Conservation (phyloP, 2,888 invertebrate genomes). For the Invenusta paracnida region DNA sequence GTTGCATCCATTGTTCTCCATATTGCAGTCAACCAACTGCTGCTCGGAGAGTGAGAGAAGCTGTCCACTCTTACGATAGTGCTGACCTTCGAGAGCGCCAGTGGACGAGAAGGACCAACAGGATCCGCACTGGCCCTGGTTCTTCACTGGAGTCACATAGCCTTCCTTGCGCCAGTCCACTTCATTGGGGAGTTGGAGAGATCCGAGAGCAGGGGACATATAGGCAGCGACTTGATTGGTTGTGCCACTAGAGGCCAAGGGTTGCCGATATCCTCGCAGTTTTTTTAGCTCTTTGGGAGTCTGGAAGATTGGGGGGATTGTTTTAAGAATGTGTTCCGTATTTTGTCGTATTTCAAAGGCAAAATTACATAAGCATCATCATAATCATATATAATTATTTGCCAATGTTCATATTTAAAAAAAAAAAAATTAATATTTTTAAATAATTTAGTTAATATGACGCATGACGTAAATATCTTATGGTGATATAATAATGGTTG, state of each 20-base stretch:
- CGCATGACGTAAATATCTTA: too few relatives aligned
- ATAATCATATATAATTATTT: too few relatives aligned
- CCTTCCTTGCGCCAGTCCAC: constrained; percentile 56
- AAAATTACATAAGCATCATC: too few relatives aligned
- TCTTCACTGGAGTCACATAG: constrained; percentile 55
- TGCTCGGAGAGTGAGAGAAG: constrained; percentile 47
- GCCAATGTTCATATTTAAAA: too few relatives aligned
- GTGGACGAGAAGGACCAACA: constrained; percentile 51
- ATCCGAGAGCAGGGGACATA: neutral
- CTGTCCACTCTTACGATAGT: constrained; percentile 63
- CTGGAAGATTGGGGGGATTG: too few relatives aligned
- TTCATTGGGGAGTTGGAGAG: constrained; percentile 27
- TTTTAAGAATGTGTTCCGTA: too few relatives aligned
- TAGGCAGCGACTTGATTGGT: neutral
- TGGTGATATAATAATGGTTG: too few relatives aligned
- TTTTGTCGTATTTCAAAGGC: too few relatives aligned
- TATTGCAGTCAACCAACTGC: constrained; percentile 46
- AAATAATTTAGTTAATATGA: too few relatives aligned
- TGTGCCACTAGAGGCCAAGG: neutral
- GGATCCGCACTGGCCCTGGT: constrained; percentile 49
- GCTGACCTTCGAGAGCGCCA: constrained; percentile 56
- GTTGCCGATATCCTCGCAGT: neutral
- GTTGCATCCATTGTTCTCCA: constrained; percentile 52
- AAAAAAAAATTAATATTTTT: too few relatives aligned
- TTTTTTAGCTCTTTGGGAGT: neutral